These are phyloP conservation scores for Andrena haemorrhoa DNA, from an alignment of 2,888 invertebrate species.

Conservation along the genomic window DNA sequence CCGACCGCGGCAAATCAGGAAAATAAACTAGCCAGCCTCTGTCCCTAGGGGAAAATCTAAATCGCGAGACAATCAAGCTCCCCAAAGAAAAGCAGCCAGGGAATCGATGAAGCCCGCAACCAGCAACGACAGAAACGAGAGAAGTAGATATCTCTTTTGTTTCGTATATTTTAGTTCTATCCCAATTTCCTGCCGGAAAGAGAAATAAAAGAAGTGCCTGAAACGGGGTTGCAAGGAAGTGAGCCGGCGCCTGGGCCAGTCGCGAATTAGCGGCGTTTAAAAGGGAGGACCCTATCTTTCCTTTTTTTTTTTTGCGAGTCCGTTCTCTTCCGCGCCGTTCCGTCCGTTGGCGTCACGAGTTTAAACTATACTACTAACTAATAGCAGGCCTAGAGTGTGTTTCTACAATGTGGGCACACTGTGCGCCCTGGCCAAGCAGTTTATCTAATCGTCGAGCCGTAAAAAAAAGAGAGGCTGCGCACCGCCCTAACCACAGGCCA, in stretches of 20 bases:
- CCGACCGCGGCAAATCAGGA: slow-evolving; percentile 56
- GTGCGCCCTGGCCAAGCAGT: slow-evolving; percentile 78
- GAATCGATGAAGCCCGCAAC: not conserved
- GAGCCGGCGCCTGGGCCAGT: slow-evolving; percentile 74
- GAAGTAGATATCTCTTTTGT: not conserved
- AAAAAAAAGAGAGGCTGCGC: slow-evolving; percentile 81
- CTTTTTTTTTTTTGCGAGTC: slow-evolving; percentile 55
- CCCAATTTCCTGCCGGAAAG: not conserved
- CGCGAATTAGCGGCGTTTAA: slow-evolving; percentile 81
- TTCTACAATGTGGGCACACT: slow-evolving; percentile 81
- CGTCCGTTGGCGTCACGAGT: slow-evolving; percentile 68
- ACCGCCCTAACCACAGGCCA: slow-evolving; percentile 85
- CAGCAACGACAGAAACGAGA: not conserved
- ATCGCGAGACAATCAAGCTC: not conserved
- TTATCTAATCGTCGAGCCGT: slow-evolving; percentile 85
- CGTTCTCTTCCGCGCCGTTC: slow-evolving; percentile 50
- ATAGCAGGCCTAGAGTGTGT: slow-evolving; percentile 81
- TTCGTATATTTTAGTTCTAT: slow-evolving; percentile 2
- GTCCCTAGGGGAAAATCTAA: not conserved
- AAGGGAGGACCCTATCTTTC: slow-evolving; percentile 65
- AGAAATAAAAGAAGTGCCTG: not conserved
- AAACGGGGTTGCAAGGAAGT: slow-evolving; percentile 56
- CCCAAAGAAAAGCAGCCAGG: not conserved
- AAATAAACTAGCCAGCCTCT: slow-evolving; percentile 15
- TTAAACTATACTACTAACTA: slow-evolving; percentile 84